These are phyloP conservation scores for Trichosurus vulpecula DNA, from an alignment of 2,797 vertebrate species.

Conservation along the genomic window DNA sequence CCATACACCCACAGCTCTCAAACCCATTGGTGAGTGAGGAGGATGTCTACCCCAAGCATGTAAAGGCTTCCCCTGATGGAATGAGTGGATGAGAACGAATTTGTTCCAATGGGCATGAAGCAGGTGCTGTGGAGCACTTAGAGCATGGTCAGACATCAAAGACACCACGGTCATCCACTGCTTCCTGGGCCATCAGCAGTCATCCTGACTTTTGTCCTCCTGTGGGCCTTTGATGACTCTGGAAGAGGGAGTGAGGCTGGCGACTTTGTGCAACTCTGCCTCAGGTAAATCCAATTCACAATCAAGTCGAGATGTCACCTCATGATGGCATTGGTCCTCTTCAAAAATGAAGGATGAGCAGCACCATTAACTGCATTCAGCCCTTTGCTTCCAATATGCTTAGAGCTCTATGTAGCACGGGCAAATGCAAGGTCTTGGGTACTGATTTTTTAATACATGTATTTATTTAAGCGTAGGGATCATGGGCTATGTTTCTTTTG, in stretches of 20 bases:
- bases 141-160: too few relatives aligned
- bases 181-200: too few relatives aligned
- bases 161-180: too few relatives aligned
- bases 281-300: background rate
- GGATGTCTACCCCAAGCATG: background rate
- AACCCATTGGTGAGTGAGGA: background rate
- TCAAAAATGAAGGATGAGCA: background rate
- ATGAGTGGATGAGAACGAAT: background rate
- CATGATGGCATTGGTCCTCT: background rate
- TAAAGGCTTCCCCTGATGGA: too few relatives aligned
- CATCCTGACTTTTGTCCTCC: too few relatives aligned
- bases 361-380: background rate
- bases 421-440: background rate
- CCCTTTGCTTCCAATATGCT: background rate
- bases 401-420: background rate
- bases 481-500: too few relatives aligned
- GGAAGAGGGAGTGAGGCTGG: too few relatives aligned
- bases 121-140: too few relatives aligned
- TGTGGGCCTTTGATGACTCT: too few relatives aligned
- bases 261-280: too few relatives aligned
- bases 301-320: background rate
- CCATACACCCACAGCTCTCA: background rate
- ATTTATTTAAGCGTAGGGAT: background rate
- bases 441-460: background rate
- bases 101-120: background rate